These are phyloP conservation scores for Seira sanloemensis DNA, from an alignment of 2,888 invertebrate species.

Conservation along the genomic window DNA sequence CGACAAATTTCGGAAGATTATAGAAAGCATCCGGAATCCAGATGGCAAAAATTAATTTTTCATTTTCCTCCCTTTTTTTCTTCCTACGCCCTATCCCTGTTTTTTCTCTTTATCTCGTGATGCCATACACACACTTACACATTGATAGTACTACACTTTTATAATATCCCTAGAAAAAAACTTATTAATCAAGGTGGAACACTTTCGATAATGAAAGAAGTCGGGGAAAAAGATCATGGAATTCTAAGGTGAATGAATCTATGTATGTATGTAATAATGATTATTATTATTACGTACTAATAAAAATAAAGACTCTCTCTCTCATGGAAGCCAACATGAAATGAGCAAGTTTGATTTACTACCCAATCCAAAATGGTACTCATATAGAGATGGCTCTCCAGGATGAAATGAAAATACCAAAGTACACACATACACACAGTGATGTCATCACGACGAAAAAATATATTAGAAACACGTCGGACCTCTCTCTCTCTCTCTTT, in stretches of 20 bases:
- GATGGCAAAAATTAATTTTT: background rate
- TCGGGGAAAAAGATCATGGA: background rate
- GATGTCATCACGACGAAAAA: background rate
- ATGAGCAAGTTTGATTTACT: slow-evolving; percentile 19
- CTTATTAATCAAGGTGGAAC: slow-evolving; percentile 17
- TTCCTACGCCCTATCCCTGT: background rate
- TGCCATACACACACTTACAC: no score
- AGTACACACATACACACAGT: background rate
- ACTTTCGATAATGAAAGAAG: background rate
- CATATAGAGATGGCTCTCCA: background rate
- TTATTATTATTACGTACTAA: background rate
- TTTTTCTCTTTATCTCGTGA: no score
- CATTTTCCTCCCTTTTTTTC: background rate
- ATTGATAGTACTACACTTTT: no score
- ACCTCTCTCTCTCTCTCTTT: no score
- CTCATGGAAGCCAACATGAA: background rate
- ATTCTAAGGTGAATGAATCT: background rate
- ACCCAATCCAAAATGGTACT: no score
- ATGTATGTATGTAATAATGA: no score
- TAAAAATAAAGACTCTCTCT: background rate
- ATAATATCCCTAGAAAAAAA: no score
- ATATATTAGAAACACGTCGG: slow-evolving; percentile 12
- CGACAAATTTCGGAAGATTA: no score
- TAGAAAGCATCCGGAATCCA: no score
- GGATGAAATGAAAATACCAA: background rate